These are phyloP conservation scores for Tenthredo notha DNA, from an alignment of 2,888 invertebrate species.

Conservation along the genomic window DNA sequence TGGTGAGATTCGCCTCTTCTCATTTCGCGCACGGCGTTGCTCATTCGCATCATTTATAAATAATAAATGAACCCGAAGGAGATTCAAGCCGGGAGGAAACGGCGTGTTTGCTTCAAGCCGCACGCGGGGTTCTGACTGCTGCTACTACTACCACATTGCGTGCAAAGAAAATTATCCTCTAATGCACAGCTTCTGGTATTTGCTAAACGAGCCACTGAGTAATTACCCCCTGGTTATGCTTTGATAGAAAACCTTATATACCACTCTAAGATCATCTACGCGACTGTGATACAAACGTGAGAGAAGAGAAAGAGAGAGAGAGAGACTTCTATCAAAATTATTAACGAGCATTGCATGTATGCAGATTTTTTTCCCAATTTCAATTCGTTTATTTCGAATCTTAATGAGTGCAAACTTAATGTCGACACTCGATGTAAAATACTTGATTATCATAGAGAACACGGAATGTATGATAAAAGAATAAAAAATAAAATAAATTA, in stretches of 20 bases:
- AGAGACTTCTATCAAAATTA: not conserved
- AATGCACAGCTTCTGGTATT: conserved; percentile 50
- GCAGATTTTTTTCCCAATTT: not conserved
- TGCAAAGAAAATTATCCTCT: conserved; percentile 36
- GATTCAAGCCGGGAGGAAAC: conserved; percentile 25
- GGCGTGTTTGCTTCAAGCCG: conserved; percentile 31
- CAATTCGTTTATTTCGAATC: not conserved
- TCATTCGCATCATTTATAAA: conserved; percentile 29
- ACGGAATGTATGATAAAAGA: not conserved
- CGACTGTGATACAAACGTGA: not conserved
- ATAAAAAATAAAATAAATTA: not conserved
- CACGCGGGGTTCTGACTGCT: not conserved
- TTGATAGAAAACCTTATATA: conserved; percentile 12
- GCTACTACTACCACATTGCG: not conserved
- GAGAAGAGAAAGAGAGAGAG: not conserved
- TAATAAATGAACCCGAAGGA: conserved; percentile 39
- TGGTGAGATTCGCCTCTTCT: too few relatives aligned
- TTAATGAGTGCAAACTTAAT: not conserved
- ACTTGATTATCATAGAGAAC: not conserved
- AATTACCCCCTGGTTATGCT: conserved; percentile 22
- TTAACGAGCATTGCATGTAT: not conserved
- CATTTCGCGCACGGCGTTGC: not conserved
- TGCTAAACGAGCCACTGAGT: conserved; percentile 48
- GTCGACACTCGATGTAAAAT: not conserved
- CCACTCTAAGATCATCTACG: not conserved